Evolutionary conservation across 64 coral and sea anemone species (phyloP).

Genomic region (Montipora capricornis): DNA sequence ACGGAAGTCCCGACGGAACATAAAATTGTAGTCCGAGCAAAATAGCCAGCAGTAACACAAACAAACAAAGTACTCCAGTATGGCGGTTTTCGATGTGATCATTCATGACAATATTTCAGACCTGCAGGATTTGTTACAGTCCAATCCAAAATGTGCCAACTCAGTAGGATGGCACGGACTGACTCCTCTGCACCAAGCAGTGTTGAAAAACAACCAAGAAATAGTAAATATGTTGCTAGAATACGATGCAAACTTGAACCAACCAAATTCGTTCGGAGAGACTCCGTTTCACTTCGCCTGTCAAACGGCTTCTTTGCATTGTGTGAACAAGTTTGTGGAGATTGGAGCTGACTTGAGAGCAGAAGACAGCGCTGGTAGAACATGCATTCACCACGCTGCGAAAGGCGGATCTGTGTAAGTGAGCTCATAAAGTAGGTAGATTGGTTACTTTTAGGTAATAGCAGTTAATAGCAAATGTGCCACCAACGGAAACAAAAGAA

Average conservation of each 20-base stretch:
- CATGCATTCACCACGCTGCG: conserved; percentile 87
- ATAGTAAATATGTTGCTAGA: conserved; percentile 63
- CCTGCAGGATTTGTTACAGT: conserved; percentile 62
- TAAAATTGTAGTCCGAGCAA: no score
- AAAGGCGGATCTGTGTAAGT: conserved; percentile 94
- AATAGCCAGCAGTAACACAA: no score
- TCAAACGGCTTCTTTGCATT: conserved; percentile 68
- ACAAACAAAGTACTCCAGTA: background rate
- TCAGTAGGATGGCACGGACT: conserved; percentile 90
- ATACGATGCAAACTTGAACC: conserved; percentile 78
- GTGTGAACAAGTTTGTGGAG: conserved; percentile 64
- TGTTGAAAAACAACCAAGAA: conserved; percentile 76
- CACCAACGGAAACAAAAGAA: no score
- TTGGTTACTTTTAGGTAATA: no score
- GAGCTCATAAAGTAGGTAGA: background rate
- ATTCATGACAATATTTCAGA: conserved; percentile 61
- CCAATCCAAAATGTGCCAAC: conserved; percentile 68
- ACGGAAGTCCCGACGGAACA: no score
- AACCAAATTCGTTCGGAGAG: conserved; percentile 77
- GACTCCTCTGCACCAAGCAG: conserved; percentile 88
- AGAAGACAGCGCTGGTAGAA: conserved; percentile 79
- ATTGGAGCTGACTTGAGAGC: conserved; percentile 80
- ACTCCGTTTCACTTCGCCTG: conserved; percentile 87
- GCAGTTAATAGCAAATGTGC: no score
- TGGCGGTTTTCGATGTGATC: conserved; percentile 56